Conservation (phyloP, 2,113 vertebrate species). For the Fregetta grallaria region DNA sequence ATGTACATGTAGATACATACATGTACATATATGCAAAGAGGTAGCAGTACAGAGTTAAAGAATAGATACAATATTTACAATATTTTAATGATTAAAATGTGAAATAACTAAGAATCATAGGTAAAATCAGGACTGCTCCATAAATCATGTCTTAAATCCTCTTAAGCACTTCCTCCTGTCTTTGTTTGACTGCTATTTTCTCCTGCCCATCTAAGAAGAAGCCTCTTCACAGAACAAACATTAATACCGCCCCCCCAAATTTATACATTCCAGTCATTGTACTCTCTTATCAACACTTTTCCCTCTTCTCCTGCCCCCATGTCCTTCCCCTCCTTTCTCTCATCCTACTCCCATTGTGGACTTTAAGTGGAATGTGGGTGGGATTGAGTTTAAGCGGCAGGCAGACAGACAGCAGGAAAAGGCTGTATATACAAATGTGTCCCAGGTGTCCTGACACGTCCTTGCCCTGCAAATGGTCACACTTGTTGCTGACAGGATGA, state of each 20-base stretch:
- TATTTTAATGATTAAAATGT: neutral
- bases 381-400: neutral
- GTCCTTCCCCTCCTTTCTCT: neutral
- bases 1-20: neutral
- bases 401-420: slow-evolving; percentile 39
- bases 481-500: slow-evolving; percentile 21
- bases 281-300: neutral
- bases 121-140: neutral
- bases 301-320: neutral
- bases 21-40: neutral
- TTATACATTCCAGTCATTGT: neutral
- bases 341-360: neutral
- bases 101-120: neutral
- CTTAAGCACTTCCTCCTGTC: neutral
- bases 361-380: neutral
- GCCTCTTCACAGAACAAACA: neutral
- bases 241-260: neutral
- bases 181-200: neutral
- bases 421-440: slow-evolving; percentile 23
- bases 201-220: neutral
- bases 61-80: neutral
- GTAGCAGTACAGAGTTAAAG: neutral
- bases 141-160: neutral
- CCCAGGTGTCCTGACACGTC: slow-evolving; percentile 30
- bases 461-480: slow-evolving; percentile 19